Evolutionary conservation across 1,140 invertebrate species (phyloP).

Genomic region (Nasonia longicornis): DNA sequence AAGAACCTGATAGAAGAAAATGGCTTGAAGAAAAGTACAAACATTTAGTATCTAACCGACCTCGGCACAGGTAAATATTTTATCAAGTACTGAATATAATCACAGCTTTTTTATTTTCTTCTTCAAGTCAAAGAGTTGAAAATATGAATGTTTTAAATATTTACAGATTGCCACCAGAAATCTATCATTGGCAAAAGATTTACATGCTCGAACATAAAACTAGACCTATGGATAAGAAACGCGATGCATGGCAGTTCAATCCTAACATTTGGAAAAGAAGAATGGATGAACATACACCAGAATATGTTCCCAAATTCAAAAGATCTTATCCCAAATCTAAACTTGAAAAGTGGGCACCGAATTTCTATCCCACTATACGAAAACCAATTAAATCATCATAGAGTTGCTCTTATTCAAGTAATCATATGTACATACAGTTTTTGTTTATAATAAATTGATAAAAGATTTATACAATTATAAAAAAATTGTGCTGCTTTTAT

Average conservation of each 20-base stretch:
- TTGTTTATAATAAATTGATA: slow-evolving; percentile 3
- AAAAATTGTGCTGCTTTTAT: neutral
- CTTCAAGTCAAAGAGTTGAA: slow-evolving; percentile 24
- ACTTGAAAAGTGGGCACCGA: slow-evolving; percentile 71
- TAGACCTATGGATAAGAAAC: slow-evolving; percentile 75
- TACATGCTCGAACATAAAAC: slow-evolving; percentile 80
- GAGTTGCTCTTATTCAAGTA: slow-evolving; percentile 3
- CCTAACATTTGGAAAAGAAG: slow-evolving; percentile 71
- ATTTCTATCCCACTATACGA: slow-evolving; percentile 71
- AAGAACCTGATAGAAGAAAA: slow-evolving; percentile 73
- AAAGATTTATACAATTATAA: neutral
- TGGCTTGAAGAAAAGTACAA: slow-evolving; percentile 80
- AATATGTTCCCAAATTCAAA: slow-evolving; percentile 76
- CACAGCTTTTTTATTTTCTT: slow-evolving; percentile 23
- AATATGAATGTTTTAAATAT: slow-evolving; percentile 36
- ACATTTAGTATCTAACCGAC: slow-evolving; percentile 75
- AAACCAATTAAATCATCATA: neutral
- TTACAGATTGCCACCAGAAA: slow-evolving; percentile 72
- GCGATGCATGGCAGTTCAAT: slow-evolving; percentile 76
- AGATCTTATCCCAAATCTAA: slow-evolving; percentile 72
- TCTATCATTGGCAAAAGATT: slow-evolving; percentile 82
- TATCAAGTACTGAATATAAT: neutral
- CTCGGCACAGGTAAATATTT: slow-evolving; percentile 66
- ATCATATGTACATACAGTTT: slow-evolving; percentile 1
- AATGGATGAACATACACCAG: slow-evolving; percentile 75